Evolutionary conservation across 2,888 invertebrate genomes (phyloP), one percentile per base, ranked within the genome.

Genomic region (Zootermopsis nevadensis): DNA sequence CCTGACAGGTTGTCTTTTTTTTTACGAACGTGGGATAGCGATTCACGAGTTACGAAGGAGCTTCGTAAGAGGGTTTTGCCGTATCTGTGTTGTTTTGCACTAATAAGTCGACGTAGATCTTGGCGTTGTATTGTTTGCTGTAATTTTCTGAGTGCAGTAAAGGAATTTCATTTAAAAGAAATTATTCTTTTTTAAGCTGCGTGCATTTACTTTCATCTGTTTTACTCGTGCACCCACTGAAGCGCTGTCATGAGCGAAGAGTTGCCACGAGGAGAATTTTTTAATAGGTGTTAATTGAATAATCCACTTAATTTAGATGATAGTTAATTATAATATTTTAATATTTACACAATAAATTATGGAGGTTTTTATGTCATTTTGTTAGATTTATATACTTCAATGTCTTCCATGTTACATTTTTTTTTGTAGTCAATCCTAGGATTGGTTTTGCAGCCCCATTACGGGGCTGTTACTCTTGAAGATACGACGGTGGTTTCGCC

Each of bases 341-440:
- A n/a, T 60, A n/a, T 60, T 60, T 60, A 60, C 24, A 60, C 53
- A 60, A 48, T 48, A 48, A 60, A 60, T 60, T 60, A 60, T 60
- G n/a, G n/a, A 60, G 60, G n/a, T n/a, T 60, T 60, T 15, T 53
- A 53, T 60, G 24, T 60, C 24, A 60, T 60, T 60, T 60, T n/a
- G n/a, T n/a, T 60, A 27, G 10, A 60, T 24, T 27, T 3, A 6
- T 48, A 48, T 15, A 48, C 15, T 15, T 48, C 12, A 48, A 48
- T 48, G n/a, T n/a, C 8, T 53, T 53, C 53, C 53, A 53, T 53
- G 53, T 15, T 38, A 38, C 38, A 38, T 38, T n/a, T n/a, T n/a
- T n/a, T n/a, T n/a, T n/a, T n/a, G n/a, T n/a, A n/a, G n/a, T n/a
- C n/a, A n/a, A n/a, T n/a, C n/a, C n/a, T n/a, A n/a, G n/a, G n/a